phyloP scores from a whole-genome alignment of 2,888 invertebrate species.

The Plebejus argus region DNA sequence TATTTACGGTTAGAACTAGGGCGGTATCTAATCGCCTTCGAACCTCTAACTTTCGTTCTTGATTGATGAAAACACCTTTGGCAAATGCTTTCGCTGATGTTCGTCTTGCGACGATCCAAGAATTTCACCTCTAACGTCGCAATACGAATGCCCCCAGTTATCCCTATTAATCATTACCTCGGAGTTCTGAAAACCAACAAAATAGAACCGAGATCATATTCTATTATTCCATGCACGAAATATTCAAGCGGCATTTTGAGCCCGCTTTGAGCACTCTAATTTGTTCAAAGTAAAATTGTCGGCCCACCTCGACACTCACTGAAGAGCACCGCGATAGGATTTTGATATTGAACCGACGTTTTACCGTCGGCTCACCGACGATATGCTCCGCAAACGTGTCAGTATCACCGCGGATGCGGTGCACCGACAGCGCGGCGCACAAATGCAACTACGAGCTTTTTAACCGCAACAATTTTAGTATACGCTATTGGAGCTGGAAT shows the following conservation, averaged over 20 bases:
- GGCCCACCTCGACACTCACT: slow-evolving; percentile 54
- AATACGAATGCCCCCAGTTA: slow-evolving; percentile 84
- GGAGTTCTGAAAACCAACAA: slow-evolving; percentile 82
- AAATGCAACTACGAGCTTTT: slow-evolving; percentile 82
- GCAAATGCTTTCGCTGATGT: slow-evolving; percentile 85
- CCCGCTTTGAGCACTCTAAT: slow-evolving; percentile 85
- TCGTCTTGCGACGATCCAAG: slow-evolving; percentile 82
- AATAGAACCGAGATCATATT: slow-evolving; percentile 83
- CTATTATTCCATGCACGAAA: slow-evolving; percentile 83
- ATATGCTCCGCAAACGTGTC: slow-evolving; percentile 53
- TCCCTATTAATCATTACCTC: slow-evolving; percentile 83
- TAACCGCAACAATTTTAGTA: slow-evolving; percentile 87
- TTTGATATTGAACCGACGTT: slow-evolving; percentile 51
- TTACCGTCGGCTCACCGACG: slow-evolving; percentile 55
- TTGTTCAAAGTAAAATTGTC: slow-evolving; percentile 84
- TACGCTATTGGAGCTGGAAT: slow-evolving; percentile 86
- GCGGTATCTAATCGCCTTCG: slow-evolving; percentile 86
- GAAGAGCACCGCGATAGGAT: slow-evolving; percentile 52
- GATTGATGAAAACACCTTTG: slow-evolving; percentile 85
- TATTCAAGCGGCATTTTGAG: slow-evolving; percentile 63
- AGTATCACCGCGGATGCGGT: slow-evolving; percentile 55
- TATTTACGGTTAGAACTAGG: slow-evolving; percentile 84
- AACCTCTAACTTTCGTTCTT: slow-evolving; percentile 85
- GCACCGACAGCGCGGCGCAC: slow-evolving; percentile 72
- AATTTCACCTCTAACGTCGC: slow-evolving; percentile 84